Percentiles rank a stretch among this genome's conserved stretches.
These are phyloP conservation scores for Druon quercuslanigerum DNA, from an alignment of 1,140 invertebrate species.

Conservation along the genomic window DNA sequence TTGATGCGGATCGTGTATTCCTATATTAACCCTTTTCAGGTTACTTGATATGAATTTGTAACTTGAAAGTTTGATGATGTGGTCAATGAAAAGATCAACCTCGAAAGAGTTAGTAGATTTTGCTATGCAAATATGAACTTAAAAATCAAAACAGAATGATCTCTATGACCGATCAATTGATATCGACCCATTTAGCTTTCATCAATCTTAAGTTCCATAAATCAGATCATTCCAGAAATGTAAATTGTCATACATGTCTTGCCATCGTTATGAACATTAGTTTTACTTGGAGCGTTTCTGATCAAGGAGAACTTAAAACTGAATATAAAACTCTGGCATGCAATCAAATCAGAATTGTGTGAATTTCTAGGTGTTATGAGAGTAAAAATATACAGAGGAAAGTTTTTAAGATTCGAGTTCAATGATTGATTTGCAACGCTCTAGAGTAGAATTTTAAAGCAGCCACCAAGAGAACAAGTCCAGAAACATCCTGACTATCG, in stretches of 20 bases:
- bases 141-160: background rate
- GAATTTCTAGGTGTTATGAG: no score
- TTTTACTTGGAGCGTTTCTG: background rate
- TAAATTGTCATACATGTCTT: background rate
- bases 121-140: no score
- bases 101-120: background rate
- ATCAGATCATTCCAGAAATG: background rate
- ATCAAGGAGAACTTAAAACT: background rate
- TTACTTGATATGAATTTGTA: background rate
- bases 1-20: conserved; percentile 1
- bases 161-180: conserved; percentile 6
- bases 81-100: no score
- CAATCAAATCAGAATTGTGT: no score
- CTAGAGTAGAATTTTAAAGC: conserved; percentile 10
- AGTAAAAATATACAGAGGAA: no score
- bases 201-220: background rate
- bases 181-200: conserved; percentile 17
- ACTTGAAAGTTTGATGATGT: no score
- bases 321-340: no score
- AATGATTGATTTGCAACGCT: conserved; percentile 10
- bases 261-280: background rate
- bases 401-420: background rate
- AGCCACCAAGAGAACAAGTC: conserved; percentile 12
- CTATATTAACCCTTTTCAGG: conserved; percentile 17
- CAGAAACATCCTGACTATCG: conserved; percentile 11